Conservation (phyloP, 2,888 invertebrate species). For the Diloba caeruleocephala region DNA sequence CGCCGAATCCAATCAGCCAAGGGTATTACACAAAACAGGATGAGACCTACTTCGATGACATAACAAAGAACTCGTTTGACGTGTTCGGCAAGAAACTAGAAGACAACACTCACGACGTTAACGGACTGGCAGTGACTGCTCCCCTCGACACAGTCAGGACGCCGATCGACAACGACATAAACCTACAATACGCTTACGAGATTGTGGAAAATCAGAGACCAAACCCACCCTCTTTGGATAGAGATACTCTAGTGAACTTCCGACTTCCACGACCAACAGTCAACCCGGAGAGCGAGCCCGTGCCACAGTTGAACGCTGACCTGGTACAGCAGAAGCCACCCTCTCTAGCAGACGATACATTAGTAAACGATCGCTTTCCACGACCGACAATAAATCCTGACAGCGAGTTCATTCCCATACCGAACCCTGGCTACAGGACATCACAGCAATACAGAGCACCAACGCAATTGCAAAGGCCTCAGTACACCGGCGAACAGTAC, state of each 20-base stretch:
- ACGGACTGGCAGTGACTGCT: slow-evolving; percentile 83
- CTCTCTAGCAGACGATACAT: slow-evolving; percentile 90
- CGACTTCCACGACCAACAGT: slow-evolving; percentile 90
- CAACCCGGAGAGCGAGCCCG: slow-evolving; percentile 91
- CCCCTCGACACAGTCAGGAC: slow-evolving; percentile 82
- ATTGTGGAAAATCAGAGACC: slow-evolving; percentile 74
- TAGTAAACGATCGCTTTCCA: slow-evolving; percentile 92
- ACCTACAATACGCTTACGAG: slow-evolving; percentile 87
- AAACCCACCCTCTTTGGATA: slow-evolving; percentile 87
- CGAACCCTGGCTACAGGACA: slow-evolving; percentile 79
- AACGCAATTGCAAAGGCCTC: slow-evolving; percentile 73
- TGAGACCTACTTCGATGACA: slow-evolving; percentile 91
- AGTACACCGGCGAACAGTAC: slow-evolving; percentile 79
- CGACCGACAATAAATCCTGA: slow-evolving; percentile 92
- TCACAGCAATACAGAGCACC: slow-evolving; percentile 73
- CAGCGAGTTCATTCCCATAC: slow-evolving; percentile 90
- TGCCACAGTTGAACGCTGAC: slow-evolving; percentile 72
- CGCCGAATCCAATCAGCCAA: slow-evolving; percentile 89
- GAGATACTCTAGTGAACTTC: slow-evolving; percentile 93
- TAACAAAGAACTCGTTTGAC: slow-evolving; percentile 93
- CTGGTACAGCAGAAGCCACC: slow-evolving; percentile 76
- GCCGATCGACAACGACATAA: slow-evolving; percentile 86
- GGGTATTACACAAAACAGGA: slow-evolving; percentile 92
- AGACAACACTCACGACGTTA: slow-evolving; percentile 82
- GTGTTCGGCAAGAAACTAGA: slow-evolving; percentile 92